Base-by-base conservation (phyloP, 2,113 vertebrate species). In the Erpornis zantholeuca region DNA sequence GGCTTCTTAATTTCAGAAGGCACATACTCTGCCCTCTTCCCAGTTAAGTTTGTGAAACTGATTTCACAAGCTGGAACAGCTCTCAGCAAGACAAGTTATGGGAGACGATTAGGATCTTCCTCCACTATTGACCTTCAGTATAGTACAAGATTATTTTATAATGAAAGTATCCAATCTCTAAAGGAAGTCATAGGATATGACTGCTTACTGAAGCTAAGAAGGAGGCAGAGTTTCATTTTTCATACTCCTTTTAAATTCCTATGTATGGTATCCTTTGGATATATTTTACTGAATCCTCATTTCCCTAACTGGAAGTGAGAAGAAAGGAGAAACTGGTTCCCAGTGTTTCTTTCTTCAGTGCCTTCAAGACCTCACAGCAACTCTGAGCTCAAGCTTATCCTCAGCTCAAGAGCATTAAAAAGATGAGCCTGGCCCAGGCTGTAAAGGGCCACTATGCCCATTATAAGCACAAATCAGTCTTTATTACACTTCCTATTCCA, bases 401-500 rank as follows among this genome's bases (percentile, higher is more conserved):
- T 91, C 42, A 66, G 47, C 22, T 56, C 24, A 71, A 83, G 5
- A 53, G 5, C 44, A 61, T n/a, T 66, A 53, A 59, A 88, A 66
- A 81, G 3, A 19, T 77, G 35, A 85, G 33, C 29, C 15, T 63
- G 38, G 33, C 25, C 19, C 45, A 88, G 54, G 14, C 10, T 91
- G 11, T 85, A 71, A 92, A 92, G 28, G 36, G 13, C 28, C 45
- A 27, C 56, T n/a, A 35, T 68, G 38, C 9, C 14, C 38, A 59
- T 73, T 86, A 81, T 9, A 86, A 54, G 35, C 72, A 86, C 56
- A 92, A 92, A 59, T 81, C 50, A 73, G 50, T 69, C 21, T 73
- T 76, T 66, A 80, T 70, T 85, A 45, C 29, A 42, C 18, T 95
- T 70, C 49, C 88, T 90, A 85, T 91, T 91, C 54, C 77, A 81